These are phyloP conservation scores for Naja naja DNA, from an alignment of 2,113 vertebrate genomes.

Conservation along the genomic window DNA sequence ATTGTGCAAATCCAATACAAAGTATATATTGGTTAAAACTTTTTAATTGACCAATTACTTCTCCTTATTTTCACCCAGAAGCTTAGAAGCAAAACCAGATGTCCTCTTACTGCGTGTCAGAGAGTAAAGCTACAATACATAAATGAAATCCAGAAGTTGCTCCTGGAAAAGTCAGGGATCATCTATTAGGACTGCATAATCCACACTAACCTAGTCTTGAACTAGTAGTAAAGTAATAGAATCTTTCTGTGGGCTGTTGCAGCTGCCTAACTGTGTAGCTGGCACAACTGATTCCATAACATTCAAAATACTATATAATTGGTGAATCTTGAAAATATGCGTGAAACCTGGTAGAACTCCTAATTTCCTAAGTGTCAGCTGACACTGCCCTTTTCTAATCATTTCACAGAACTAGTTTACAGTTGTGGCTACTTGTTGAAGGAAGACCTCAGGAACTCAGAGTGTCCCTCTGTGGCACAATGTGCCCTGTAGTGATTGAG, in stretches of 20 bases:
- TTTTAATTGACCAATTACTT: constrained; percentile 18
- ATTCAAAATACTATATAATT: neutral
- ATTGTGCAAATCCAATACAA: constrained; percentile 1
- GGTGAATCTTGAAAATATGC: neutral
- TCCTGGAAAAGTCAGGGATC: neutral
- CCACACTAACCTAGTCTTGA: neutral
- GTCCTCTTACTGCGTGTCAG: neutral
- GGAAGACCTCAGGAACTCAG: neutral
- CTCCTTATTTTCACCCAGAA: neutral
- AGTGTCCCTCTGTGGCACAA: neutral
- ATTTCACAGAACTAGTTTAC: neutral
- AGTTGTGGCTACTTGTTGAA: neutral
- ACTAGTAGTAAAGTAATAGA: neutral
- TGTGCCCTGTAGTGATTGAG: too few relatives aligned
- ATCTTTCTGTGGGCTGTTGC: too few relatives aligned
- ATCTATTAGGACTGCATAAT: neutral
- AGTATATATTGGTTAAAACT: constrained; percentile 4
- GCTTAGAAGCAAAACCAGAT: neutral
- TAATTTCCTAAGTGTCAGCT: neutral
- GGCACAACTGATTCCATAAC: neutral
- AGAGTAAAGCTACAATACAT: neutral
- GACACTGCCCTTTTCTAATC: neutral
- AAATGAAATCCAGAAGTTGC: neutral
- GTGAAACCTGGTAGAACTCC: neutral
- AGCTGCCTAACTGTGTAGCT: neutral